Evolutionary conservation across 2,888 invertebrate species (phyloP), one percentile per base, ranked within the genome.

Genomic region (Drosophila parthenogenetica): DNA sequence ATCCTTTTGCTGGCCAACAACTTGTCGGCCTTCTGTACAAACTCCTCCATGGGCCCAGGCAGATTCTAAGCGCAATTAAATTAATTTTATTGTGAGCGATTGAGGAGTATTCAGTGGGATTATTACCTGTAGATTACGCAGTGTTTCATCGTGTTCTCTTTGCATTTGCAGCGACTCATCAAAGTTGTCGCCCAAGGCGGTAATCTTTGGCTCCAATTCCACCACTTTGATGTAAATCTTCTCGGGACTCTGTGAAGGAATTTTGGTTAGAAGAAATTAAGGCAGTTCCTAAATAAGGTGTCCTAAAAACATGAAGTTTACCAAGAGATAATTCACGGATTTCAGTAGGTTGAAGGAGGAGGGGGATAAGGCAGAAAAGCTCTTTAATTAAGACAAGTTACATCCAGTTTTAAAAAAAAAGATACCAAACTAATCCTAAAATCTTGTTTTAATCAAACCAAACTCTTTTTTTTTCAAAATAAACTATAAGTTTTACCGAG

Each of bases 21-120:
- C 88, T 95, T 95, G 92, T 98, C 97, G n/a, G 97, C 97, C 92
- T 97, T 96, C 57, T 95, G 94, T 68, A 97, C 94, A 68, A 98
- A 94, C 92, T 97, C 97, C 88, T 97, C 96, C 84, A 97, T 97
- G 59, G 97, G 97, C 90, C 96, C 96, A 91, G 97, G 97, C 92
- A 97, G 96, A 88, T 95, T 95, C 96, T 97, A 91, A 3, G 93
- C 11, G 13, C 7, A 70, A 0, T 10, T 7, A 16, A 5, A 7
- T n/a, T 5, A 29, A 3, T 3, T 16, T 14, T 11, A 4, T 45
- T 17, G 10, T 25, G 7, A 1, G 3, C 3, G 2, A 1, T n/a
- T 2, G 3, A 4, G 0, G 1, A 10, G 8, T 4, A 14, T n/a
- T 0, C 13, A 1, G 1, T 64, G 32, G 1, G 0, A 2, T 2